Evolutionary conservation across 2,797 vertebrate genomes (phyloP).

Genomic region (Sebastes dallii): DNA sequence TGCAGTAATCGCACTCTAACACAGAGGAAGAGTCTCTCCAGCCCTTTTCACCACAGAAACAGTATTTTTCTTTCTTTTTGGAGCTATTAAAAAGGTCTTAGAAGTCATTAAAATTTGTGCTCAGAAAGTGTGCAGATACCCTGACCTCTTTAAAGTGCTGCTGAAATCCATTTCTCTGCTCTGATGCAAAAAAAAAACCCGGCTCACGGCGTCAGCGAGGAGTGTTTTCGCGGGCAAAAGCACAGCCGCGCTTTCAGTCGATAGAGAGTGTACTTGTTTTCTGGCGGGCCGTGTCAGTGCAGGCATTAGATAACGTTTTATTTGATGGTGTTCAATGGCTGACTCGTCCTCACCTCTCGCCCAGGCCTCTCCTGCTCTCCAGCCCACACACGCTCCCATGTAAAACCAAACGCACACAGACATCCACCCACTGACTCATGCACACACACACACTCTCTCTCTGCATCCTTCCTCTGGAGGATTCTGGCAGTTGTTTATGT

Average conservation of each 20-base stretch:
- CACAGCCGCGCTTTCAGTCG: constrained; percentile 53
- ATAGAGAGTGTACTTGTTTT: constrained; percentile 64
- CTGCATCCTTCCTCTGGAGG: constrained; percentile 71
- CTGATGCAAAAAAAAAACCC: constrained; percentile 22
- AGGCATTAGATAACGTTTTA: constrained; percentile 79
- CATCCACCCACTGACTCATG: constrained; percentile 24
- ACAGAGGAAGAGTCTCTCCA: not conserved
- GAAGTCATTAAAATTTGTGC: constrained; percentile 13
- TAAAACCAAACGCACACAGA: constrained; percentile 50
- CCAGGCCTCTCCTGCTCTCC: constrained; percentile 75
- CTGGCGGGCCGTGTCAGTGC: constrained; percentile 61
- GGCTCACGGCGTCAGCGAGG: constrained; percentile 38
- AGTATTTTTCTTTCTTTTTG: constrained; percentile 9
- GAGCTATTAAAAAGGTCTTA: constrained; percentile 31
- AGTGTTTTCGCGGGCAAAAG: constrained; percentile 52
- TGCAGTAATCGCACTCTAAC: not conserved
- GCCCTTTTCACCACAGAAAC: not conserved
- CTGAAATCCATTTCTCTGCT: constrained; percentile 49
- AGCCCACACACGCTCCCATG: constrained; percentile 76
- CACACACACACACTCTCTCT: constrained; percentile 28
- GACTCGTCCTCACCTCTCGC: constrained; percentile 81
- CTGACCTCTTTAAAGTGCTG: constrained; percentile 40
- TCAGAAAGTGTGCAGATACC: constrained; percentile 22
- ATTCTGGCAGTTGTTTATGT: constrained; percentile 80
- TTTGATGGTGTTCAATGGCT: constrained; percentile 79